Percentiles rank a stretch among this genome's conserved stretches.
These are phyloP conservation scores for Gnatocerus cornutus DNA, from an alignment of 2,888 invertebrate species.

Conservation along the genomic window DNA sequence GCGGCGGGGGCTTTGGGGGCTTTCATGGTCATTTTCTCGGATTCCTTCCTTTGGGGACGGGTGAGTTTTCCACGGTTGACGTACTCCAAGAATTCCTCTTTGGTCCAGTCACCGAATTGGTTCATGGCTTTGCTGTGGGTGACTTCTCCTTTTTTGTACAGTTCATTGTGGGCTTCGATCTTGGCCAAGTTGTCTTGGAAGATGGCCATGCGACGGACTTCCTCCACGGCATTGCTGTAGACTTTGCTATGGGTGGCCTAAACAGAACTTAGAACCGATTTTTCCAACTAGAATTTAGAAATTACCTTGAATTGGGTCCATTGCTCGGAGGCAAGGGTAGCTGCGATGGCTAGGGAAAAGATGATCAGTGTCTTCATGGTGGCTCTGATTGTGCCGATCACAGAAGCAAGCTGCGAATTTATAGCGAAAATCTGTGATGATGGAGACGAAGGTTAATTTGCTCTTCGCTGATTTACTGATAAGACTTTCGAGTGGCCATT, in stretches of 20 bases:
- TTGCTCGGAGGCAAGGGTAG: slow-evolving; percentile 22
- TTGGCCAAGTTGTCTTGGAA: slow-evolving; percentile 86
- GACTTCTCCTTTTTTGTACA: slow-evolving; percentile 75
- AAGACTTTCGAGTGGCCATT: too few relatives aligned
- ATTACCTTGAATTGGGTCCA: slow-evolving; percentile 35
- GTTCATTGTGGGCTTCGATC: slow-evolving; percentile 82
- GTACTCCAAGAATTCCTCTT: slow-evolving; percentile 80
- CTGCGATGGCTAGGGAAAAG: slow-evolving; percentile 18
- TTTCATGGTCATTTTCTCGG: neutral
- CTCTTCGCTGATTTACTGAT: too few relatives aligned
- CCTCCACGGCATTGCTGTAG: slow-evolving; percentile 80
- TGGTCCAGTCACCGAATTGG: slow-evolving; percentile 87
- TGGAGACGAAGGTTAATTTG: too few relatives aligned
- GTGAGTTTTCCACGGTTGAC: slow-evolving; percentile 70
- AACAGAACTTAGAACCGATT: neutral
- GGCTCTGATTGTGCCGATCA: neutral
- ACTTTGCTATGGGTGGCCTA: slow-evolving; percentile 50
- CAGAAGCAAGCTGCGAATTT: neutral
- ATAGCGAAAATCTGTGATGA: neutral
- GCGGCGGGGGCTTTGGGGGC: neutral
- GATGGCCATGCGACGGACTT: slow-evolving; percentile 85
- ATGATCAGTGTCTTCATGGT: slow-evolving; percentile 21
- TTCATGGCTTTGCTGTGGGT: slow-evolving; percentile 80
- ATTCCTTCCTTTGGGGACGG: too few relatives aligned
- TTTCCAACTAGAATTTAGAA: slow-evolving; percentile 16